Evolutionary conservation across 2,797 vertebrate species (phyloP).

Genomic region (Prunella strophiata): DNA sequence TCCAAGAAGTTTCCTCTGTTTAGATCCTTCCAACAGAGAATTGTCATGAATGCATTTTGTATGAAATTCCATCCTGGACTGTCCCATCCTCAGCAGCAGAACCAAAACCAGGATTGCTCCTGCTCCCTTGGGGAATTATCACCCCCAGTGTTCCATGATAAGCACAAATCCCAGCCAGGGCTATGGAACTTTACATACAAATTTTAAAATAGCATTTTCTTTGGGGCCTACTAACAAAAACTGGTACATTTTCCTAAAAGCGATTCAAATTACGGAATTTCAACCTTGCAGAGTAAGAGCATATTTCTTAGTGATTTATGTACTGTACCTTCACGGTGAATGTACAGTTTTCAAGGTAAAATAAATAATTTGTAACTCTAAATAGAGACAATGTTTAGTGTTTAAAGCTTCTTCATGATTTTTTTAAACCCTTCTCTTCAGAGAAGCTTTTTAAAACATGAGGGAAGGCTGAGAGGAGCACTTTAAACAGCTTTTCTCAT

Average conservation of each 20-base stretch:
- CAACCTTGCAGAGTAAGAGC: background rate
- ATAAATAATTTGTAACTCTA: conserved; percentile 9
- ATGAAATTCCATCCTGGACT: background rate
- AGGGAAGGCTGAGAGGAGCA: background rate
- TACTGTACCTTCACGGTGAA: background rate
- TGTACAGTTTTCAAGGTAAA: background rate
- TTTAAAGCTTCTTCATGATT: background rate
- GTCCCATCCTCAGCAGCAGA: background rate
- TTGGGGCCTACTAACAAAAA: background rate
- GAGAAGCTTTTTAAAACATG: background rate
- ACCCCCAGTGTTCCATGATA: background rate
- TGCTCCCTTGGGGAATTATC: background rate
- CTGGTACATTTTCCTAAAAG: background rate
- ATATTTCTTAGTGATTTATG: conserved; percentile 27
- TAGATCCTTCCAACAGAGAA: background rate
- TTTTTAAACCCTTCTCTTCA: background rate
- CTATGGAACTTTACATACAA: background rate
- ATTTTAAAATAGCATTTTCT: background rate
- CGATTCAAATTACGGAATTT: background rate
- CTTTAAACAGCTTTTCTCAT: background rate
- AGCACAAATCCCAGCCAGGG: background rate
- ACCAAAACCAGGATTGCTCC: background rate
- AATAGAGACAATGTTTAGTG: background rate
- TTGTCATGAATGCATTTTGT: background rate
- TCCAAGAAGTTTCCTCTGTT: background rate